Percentiles rank a stretch among this genome's conserved stretches.
Conservation (phyloP, 1,140 invertebrate genomes). For the Ceratosolen fusciceps region DNA sequence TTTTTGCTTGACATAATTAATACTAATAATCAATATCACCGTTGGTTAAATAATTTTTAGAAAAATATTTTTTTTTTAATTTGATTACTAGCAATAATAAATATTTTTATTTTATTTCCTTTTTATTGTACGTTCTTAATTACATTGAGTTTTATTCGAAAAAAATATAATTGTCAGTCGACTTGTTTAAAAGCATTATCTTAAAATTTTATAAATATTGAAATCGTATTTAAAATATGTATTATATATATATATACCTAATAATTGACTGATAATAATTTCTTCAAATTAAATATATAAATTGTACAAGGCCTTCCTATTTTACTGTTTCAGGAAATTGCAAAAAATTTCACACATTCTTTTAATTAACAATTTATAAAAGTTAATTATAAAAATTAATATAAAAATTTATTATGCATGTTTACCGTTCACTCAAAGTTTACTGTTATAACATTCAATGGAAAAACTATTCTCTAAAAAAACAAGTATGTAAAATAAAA, state of each 20-base stretch:
- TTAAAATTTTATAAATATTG: too few species aligned
- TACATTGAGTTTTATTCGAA: too few species aligned
- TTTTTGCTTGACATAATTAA: too few species aligned
- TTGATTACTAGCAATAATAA: too few species aligned
- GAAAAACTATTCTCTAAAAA: not conserved
- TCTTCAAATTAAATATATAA: conserved; percentile 3
- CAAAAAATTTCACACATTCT: not conserved
- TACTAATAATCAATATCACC: too few species aligned
- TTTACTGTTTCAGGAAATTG: not conserved
- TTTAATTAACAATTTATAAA: not conserved
- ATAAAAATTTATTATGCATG: not conserved
- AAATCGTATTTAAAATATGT: too few species aligned
- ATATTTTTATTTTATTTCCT: too few species aligned
- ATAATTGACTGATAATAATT: not conserved
- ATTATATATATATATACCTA: not conserved
- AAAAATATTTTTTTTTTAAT: too few species aligned
- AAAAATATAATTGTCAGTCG: too few species aligned
- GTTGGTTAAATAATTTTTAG: too few species aligned
- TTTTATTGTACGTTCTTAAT: too few species aligned
- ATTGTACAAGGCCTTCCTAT: not conserved
- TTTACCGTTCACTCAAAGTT: not conserved
- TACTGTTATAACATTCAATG: not conserved
- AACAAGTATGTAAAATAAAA: not conserved
- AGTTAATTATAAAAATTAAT: not conserved
- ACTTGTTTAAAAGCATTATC: too few species aligned